Conservation (phyloP, 2,888 invertebrate species). For the Lycia hirtaria region DNA sequence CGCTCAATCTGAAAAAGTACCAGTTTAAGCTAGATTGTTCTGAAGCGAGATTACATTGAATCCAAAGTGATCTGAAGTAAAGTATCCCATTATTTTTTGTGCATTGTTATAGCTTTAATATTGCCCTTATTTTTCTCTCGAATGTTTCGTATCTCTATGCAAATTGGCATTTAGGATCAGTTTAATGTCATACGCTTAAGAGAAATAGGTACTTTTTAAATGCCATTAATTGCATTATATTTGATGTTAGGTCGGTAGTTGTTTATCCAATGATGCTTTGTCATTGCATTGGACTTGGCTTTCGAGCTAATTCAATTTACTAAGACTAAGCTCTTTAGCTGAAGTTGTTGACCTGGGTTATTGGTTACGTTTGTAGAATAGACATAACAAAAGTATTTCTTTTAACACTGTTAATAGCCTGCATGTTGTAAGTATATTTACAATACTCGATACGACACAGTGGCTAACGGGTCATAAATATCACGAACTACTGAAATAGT, state of each 20-base stretch:
- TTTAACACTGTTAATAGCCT: background rate
- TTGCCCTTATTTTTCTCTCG: constrained; percentile 4
- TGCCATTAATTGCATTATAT: constrained; percentile 15
- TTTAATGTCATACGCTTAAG: constrained; percentile 1
- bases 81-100: constrained; percentile 8
- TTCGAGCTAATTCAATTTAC: constrained; percentile 71
- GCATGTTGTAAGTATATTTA: constrained; percentile 5
- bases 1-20: constrained; percentile 9
- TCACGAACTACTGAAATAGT: constrained; percentile 37
- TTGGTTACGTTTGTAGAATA: constrained; percentile 15
- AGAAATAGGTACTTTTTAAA: constrained; percentile 3
- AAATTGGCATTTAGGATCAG: constrained; percentile 6
- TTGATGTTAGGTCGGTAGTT: constrained; percentile 13
- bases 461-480: constrained; percentile 24
- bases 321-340: constrained; percentile 50
- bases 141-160: background rate
- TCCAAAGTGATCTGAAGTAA: constrained; percentile 5
- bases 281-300: constrained; percentile 58
- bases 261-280: constrained; percentile 61
- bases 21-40: constrained; percentile 4
- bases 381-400: background rate
- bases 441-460: constrained; percentile 1
- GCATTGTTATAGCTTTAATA: background rate
- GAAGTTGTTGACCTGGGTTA: constrained; percentile 64
- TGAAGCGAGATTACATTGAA: constrained; percentile 11